Conservation (phyloP, 1,140 invertebrate genomes). For the Mamestra configurata region DNA sequence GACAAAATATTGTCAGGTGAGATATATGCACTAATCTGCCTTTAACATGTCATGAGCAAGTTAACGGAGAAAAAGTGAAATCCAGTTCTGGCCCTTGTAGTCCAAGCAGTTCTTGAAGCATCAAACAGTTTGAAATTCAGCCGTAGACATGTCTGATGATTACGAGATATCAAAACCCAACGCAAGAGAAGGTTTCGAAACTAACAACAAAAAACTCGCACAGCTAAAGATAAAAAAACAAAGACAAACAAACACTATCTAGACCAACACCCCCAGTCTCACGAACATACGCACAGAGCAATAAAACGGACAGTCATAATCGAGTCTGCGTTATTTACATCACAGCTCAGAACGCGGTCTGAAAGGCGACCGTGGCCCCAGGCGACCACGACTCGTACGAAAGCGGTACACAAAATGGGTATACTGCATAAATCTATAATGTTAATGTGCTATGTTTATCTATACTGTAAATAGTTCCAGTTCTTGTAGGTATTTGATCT, state of each 20-base stretch:
- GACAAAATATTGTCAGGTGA: background rate
- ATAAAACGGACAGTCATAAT: slow-evolving; percentile 29
- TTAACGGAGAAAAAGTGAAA: no score
- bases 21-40: background rate
- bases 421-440: slow-evolving; percentile 59
- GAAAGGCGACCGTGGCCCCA: slow-evolving; percentile 66
- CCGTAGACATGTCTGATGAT: no score
- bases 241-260: background rate
- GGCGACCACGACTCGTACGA: slow-evolving; percentile 77
- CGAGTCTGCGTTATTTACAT: slow-evolving; percentile 37
- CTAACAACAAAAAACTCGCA: background rate
- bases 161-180: background rate
- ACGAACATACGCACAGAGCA: slow-evolving; percentile 4
- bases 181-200: background rate
- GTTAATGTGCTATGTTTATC: slow-evolving; percentile 35
- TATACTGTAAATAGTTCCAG: slow-evolving; percentile 2
- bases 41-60: no score
- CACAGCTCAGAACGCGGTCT: slow-evolving; percentile 37
- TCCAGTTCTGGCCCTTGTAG: no score
- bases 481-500: background rate
- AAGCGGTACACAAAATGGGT: slow-evolving; percentile 57
- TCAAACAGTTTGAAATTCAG: no score
- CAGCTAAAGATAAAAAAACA: background rate
- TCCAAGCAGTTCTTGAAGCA: no score
- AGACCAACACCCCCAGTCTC: background rate